Percentiles rank a stretch among this genome's conserved stretches.
Conservation (phyloP, 2,797 vertebrate species). For the Silurus aristotelis region DNA sequence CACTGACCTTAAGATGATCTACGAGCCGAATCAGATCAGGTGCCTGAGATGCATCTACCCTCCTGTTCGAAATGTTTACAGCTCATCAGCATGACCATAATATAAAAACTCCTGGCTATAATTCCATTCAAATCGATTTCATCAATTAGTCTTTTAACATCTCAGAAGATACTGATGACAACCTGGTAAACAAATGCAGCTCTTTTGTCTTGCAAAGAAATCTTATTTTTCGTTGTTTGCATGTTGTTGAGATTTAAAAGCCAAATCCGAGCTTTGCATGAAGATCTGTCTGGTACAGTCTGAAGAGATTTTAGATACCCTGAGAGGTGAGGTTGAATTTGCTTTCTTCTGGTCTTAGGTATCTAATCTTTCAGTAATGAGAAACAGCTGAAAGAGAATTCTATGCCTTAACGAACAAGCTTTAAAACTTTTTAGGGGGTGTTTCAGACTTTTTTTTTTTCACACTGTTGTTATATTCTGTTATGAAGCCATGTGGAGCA, state of each 20-base stretch:
- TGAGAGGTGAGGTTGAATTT: neutral
- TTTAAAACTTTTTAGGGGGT: neutral
- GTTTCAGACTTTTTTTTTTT: neutral
- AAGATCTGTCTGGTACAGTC: neutral
- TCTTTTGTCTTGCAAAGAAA: conserved; percentile 25
- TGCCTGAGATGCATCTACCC: neutral
- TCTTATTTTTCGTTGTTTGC: neutral
- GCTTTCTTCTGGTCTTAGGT: neutral
- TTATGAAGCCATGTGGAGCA: neutral
- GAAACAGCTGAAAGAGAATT: neutral
- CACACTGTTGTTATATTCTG: neutral
- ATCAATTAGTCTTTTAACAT: neutral
- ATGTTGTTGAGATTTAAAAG: conserved; percentile 24
- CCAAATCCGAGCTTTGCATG: conserved; percentile 24
- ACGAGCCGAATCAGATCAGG: neutral
- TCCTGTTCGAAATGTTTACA: neutral
- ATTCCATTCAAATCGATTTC: neutral
- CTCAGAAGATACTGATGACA: neutral
- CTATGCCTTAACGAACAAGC: neutral
- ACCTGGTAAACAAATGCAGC: neutral
- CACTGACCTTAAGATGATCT: neutral
- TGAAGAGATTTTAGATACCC: neutral
- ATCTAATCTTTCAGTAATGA: neutral
- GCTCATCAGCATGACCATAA: neutral
- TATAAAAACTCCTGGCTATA: too few relatives aligned